A percentile compares a stretch with the other conserved stretches of the same genome.
Conservation (phyloP, 2,797 vertebrate genomes). For the Lacerta agilis region DNA sequence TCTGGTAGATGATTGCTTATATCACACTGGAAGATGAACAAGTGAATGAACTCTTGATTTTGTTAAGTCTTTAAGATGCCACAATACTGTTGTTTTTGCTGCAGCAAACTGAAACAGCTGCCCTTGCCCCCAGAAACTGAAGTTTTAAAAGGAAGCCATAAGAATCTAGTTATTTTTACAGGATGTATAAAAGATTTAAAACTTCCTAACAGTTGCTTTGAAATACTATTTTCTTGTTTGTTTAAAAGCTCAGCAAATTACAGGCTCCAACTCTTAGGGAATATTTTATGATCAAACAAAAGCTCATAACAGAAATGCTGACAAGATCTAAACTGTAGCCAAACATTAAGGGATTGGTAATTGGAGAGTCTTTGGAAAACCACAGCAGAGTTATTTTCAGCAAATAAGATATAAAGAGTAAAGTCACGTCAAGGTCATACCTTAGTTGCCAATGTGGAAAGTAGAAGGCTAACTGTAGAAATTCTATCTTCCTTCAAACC, state of each 20-base stretch:
- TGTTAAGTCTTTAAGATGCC: background rate
- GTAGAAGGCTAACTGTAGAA: conserved; percentile 88
- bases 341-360: background rate
- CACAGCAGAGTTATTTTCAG: conserved; percentile 31
- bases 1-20: background rate
- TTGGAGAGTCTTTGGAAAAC: background rate
- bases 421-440: conserved; percentile 67
- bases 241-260: conserved; percentile 21
- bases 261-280: background rate
- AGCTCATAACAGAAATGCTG: background rate
- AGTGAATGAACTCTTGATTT: background rate
- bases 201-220: background rate
- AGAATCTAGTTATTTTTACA: background rate
- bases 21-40: background rate
- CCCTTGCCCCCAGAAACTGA: background rate
- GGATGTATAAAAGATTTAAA: background rate
- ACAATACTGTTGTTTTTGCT: background rate
- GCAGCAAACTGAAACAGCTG: background rate
- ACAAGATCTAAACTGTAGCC: conserved; percentile 20
- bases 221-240: background rate
- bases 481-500: conserved; percentile 91
- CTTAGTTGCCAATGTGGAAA: conserved; percentile 89
- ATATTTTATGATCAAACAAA: background rate
- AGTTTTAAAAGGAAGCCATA: background rate
- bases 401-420: conserved; percentile 5